Evolutionary conservation across 2,888 invertebrate species (phyloP).

Genomic region (Liopterus haemorrhoidalis): DNA sequence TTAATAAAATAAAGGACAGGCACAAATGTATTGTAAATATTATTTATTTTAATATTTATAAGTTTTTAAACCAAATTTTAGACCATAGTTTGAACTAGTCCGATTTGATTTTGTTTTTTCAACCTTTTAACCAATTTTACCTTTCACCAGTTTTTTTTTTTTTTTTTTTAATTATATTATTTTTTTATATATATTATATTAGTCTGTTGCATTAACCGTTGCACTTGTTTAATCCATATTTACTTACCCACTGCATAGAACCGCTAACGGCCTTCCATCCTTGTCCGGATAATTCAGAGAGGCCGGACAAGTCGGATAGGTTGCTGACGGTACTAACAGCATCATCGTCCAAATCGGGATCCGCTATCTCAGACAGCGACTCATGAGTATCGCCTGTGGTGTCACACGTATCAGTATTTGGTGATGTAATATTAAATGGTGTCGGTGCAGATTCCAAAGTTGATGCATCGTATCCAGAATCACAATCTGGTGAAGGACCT

Average conservation of each 20-base stretch:
- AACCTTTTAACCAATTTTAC: too few relatives aligned
- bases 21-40: too few relatives aligned
- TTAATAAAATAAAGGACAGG: too few relatives aligned
- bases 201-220: too few relatives aligned
- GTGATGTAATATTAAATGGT: conserved; percentile 36
- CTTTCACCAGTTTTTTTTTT: too few relatives aligned
- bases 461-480: conserved; percentile 43
- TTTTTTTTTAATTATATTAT: too few relatives aligned
- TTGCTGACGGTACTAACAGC: conserved; percentile 52
- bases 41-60: too few relatives aligned
- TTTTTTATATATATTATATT: too few relatives aligned
- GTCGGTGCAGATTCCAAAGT: conserved; percentile 36
- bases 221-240: too few relatives aligned
- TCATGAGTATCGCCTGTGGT: conserved; percentile 19
- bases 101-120: too few relatives aligned
- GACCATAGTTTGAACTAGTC: too few relatives aligned
- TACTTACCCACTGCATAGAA: conserved; percentile 47
- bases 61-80: too few relatives aligned
- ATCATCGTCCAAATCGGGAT: conserved; percentile 38
- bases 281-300: conserved; percentile 61
- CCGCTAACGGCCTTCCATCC: conserved; percentile 63
- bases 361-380: conserved; percentile 22
- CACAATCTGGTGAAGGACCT: conserved; percentile 40
- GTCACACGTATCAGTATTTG: conserved; percentile 16
- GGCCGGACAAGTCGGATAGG: conserved; percentile 54